phyloP scores from a whole-genome alignment of 1,140 invertebrate genomes.

The Bombus confusus region DNA sequence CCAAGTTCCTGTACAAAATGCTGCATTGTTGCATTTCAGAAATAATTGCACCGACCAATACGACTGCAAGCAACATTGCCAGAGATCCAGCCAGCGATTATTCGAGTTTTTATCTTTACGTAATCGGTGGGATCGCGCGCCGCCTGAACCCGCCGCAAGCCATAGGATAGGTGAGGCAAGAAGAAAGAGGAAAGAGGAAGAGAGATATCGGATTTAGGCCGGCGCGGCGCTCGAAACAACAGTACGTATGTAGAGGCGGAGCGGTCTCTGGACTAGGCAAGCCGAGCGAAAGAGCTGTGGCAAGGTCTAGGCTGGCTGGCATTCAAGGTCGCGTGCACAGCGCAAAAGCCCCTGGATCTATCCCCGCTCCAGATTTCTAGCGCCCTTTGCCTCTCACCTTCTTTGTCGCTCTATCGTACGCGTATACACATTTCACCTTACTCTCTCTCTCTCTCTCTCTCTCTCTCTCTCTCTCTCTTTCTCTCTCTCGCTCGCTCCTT shows the following conservation, averaged over 20 bases:
- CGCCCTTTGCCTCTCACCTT: constrained; percentile 64
- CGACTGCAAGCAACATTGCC: constrained; percentile 3
- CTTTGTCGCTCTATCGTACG: constrained; percentile 12
- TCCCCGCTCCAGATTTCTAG: constrained; percentile 68
- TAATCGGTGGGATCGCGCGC: constrained; percentile 51
- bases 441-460: constrained; percentile 2
- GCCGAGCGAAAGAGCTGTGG: constrained; percentile 62
- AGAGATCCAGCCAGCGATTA: constrained; percentile 27
- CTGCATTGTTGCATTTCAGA: background rate
- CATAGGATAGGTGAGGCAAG: constrained; percentile 16
- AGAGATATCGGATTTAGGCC: constrained; percentile 46
- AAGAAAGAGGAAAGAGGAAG: constrained; percentile 41
- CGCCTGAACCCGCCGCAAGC: background rate
- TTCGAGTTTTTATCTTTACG: constrained; percentile 55
- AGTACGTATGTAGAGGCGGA: constrained; percentile 27
- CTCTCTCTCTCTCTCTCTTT: constrained; percentile 12
- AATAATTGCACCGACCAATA: background rate
- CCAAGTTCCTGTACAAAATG: too few species aligned
- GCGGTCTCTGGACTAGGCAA: constrained; percentile 62
- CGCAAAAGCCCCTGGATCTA: constrained; percentile 72
- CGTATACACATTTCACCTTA: constrained; percentile 24
- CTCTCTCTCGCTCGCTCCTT: constrained; percentile 12
- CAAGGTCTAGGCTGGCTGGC: constrained; percentile 75
- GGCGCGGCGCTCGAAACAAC: constrained; percentile 56
- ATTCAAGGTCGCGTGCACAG: constrained; percentile 75